Evolutionary conservation across 1,140 invertebrate species (phyloP), one percentile per base, ranked within the genome.

Genomic region (Linepithema humile): DNA sequence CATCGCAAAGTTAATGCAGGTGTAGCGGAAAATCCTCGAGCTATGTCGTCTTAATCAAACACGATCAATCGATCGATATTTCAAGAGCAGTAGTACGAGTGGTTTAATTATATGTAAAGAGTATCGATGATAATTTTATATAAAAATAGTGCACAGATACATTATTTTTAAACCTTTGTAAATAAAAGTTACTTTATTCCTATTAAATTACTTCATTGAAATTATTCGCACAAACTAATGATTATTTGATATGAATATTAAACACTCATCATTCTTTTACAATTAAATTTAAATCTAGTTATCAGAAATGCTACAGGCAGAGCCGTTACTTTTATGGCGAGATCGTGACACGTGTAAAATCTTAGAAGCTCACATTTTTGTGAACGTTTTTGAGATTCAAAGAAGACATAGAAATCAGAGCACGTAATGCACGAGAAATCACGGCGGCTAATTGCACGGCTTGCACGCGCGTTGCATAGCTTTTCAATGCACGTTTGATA

Each of bases 11-110:
- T 74, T 55, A 69, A 84, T 65, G 83, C 40, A 69, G 67, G 29
- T 48, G 53, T 70, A 57, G 83, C 84, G 75, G 90, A 90, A 90
- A 89, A 90, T 84, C 78, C 74, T 90, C 70, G 64, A 62, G 45
- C 26, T 45, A 59, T 77, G 38, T 32, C 38, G 40, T 84, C 74
- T 55, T 83, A 50, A 87, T 57, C 72, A 75, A 88, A 83, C 40
- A 38, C 40, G 86, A 74, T 60, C 38, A 4, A 77, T 75, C 73
- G 59, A 15, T 26, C 73, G 59, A 38, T 7, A 60, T 77, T 55
- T 83, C 83, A 83, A 88, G 86, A 85, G 88, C 87, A 87, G 64
- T 84, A 35, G 74, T 55, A 12, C 40, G 45, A 12, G 29, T 45
- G 69, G 48, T 80, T 74, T 82, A 85, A 70, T 83, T 83, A 83